Evolutionary conservation across 1,140 invertebrate genomes (phyloP), one percentile per base, ranked within the genome.

Genomic region (Dinoponera quadriceps): DNA sequence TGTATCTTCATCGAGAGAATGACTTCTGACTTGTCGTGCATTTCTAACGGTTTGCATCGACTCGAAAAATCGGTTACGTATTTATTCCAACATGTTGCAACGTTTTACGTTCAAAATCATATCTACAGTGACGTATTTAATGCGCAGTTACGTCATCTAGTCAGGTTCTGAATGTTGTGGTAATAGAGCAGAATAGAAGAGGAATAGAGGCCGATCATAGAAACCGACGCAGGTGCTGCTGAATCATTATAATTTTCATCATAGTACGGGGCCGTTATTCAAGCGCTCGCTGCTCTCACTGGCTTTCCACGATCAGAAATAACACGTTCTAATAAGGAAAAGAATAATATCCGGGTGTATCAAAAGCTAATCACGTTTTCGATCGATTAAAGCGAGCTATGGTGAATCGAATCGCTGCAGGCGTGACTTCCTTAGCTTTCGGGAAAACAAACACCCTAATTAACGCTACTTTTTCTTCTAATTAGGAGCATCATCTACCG

Each of bases 191-290:
- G n/a, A n/a, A n/a, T n/a, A n/a, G n/a, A n/a, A n/a, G n/a, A n/a
- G n/a, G n/a, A n/a, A n/a, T n/a, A n/a, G n/a, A 55, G 22, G 33
- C 9, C 49, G 65, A 78, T 83, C 33, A 81, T 74, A 68, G 82
- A 78, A 87, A 87, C 65, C 20, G n/a, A 38, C 18, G 44, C 72
- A 51, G 51, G 18, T 33, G 66, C 33, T 72, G 84, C 84, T 85
- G 84, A 87, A 83, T 87, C 78, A 85, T 71, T 68, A 74, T 77
- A 27, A 13, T 69, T 71, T 72, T 16, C 65, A 65, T 87, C 51
- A 25, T 16, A 5, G 27, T 20, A 13, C 5, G 29, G 51, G 1
- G 9, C 55, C 68, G 20, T 51, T 69, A 69, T 51, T 69, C 27
- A n/a, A 48, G 66, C 66, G 38, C 48, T 69, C 48, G 1, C 44